phyloP scores from a whole-genome alignment of 2,113 vertebrate genomes.

The Etia nguti region DNA sequence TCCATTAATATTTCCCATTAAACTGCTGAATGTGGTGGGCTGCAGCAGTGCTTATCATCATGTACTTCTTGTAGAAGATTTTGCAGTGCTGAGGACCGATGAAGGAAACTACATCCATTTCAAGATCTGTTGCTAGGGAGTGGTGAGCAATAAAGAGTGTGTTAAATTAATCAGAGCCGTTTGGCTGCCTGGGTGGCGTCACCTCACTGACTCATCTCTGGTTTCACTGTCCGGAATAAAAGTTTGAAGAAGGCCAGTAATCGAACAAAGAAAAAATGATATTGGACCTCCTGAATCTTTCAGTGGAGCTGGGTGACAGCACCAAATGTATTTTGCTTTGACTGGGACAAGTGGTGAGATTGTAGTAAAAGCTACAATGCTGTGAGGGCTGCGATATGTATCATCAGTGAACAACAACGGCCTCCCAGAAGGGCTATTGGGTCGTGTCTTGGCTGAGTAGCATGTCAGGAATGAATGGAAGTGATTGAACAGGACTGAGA shows the following conservation, averaged over 20 bases:
- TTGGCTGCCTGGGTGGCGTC: neutral
- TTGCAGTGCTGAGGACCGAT: neutral
- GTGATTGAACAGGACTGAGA: neutral
- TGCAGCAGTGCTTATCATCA: neutral
- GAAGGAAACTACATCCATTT: conserved; percentile 13
- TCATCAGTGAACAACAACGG: conserved; percentile 7
- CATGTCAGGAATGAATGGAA: neutral
- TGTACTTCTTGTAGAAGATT: neutral
- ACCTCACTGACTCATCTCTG: neutral
- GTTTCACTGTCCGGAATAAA: neutral
- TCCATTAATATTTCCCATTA: neutral
- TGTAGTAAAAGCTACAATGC: neutral
- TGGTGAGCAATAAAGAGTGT: neutral
- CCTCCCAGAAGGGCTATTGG: neutral
- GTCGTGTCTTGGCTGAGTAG: neutral
- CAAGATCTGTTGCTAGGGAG: conserved; percentile 24
- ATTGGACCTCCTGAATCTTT: neutral
- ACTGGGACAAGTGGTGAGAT: neutral
- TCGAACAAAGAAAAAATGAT: neutral
- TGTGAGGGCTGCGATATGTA: neutral
- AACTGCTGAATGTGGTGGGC: neutral
- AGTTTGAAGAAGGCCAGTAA: neutral
- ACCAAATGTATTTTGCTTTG: neutral
- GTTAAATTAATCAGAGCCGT: conserved; percentile 5
- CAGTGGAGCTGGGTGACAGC: neutral